Evolutionary conservation across 2,797 vertebrate species (phyloP), one percentile per base, ranked within the genome.

Genomic region (Neosalanx taihuensis): DNA sequence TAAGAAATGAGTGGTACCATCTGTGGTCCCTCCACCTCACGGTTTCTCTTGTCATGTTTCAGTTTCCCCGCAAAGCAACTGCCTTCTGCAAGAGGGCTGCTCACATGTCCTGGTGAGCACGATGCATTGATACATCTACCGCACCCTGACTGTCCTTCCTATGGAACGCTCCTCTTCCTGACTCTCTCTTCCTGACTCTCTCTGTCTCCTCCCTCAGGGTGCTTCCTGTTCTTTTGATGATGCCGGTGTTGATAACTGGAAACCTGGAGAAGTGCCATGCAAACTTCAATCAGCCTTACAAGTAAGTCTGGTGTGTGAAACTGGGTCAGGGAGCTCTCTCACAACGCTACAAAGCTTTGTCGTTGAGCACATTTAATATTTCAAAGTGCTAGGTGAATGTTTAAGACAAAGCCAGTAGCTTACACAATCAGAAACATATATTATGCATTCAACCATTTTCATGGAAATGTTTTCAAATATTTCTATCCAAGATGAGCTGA

Each of bases 241-340:
- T 81, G 46, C 96, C 97, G 0, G 93, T 94, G 1, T 92, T 96
- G 20, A 86, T 91, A 29, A 29, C 89, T 76, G 95, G 94, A 59
- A 94, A 94, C 88, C 66, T 81, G 63, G 87, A 79, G 1, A 78
- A 82, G 0, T 98, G 97, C 84, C 94, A 93, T 49, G 80, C 77
- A 76, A 96, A 96, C 90, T 91, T 90, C 85, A 95, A 88, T 53
- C 80, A 92, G 67, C 92, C 90, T 3, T 94, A 94, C 30, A 94
- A 94, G 96, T 96, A 85, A 86, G 90, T 68, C 1, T 64, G 12
- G 58, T 6, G n/a, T 59, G 46, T 31, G 29, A 23, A n/a, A 49
- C 56, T 46, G 64, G n/a, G 23, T 51, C 35, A 65, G 29, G 6
- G 60, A 31, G 60, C 60, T 31, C 30, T 62, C 7, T 1, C 10